Evolutionary conservation across 2,113 vertebrate genomes (phyloP).

Genomic region (Mesembrinibis cayennensis): DNA sequence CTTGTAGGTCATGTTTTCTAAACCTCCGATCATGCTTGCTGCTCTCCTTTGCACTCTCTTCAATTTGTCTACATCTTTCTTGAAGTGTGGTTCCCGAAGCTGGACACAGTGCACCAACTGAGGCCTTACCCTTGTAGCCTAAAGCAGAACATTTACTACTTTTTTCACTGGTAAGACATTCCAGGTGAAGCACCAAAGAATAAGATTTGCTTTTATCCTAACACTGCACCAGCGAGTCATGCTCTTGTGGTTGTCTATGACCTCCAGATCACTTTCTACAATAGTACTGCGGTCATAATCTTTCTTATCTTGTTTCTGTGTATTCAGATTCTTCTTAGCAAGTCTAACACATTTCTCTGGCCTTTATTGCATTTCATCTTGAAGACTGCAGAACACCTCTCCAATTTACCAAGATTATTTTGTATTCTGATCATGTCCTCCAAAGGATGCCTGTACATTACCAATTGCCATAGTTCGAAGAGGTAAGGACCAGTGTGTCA

Average conservation of each 20-base stretch:
- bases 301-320: background rate
- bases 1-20: conserved; percentile 65
- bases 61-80: conserved; percentile 54
- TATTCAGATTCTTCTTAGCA: background rate
- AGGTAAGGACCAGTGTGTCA: accelerated
- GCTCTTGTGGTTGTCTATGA: background rate
- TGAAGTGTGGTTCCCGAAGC: conserved; percentile 16
- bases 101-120: background rate
- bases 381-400: background rate
- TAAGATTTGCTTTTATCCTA: background rate
- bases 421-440: background rate
- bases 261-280: background rate
- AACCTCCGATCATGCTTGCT: conserved; percentile 57
- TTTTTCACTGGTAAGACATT: background rate
- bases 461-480: background rate
- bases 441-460: background rate
- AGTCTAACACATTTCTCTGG: background rate
- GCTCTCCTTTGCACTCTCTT: conserved; percentile 54
- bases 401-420: background rate
- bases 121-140: background rate
- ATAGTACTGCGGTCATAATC: background rate
- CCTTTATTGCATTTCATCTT: background rate
- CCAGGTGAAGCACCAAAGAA: background rate
- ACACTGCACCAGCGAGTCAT: background rate
- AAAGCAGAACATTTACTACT: background rate